Evolutionary conservation across 2,888 invertebrate genomes (phyloP), one percentile per base, ranked within the genome.

Genomic region (Acrobasis consociella): DNA sequence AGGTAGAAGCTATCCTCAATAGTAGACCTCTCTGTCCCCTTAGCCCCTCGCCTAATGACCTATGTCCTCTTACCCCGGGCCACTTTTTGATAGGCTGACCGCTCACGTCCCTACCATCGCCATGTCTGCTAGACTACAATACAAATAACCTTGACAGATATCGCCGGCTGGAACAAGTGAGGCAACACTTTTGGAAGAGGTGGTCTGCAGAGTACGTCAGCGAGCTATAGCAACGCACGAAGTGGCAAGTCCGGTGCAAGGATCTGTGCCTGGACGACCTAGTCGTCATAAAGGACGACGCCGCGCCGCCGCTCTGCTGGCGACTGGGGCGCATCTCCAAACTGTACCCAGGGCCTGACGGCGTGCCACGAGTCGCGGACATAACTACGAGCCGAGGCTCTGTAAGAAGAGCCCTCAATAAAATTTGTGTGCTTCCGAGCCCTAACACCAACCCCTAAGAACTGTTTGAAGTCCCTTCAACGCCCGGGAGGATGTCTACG

Each of bases 281-380:
- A 50, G 64, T 64, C 10, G 50, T 64, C 9, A 60, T 64, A 38
- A 64, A 64, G 46, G 64, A 64, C 2, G 38, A 11, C 11, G 49
- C 60, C 37, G n/a, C 38, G 10, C 64, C 64, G 8, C 60, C 64
- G 16, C 53, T 64, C 11, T 55, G 56, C 49, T 64, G 64, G 60
- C 60, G 64, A 1, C 55, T 64, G 55, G 60, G 13, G 8, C 60
- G 64, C 2, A 37, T 64, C 5, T n/a, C 37, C 39, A 17, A 49
- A 49, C 15, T 64, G 10, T 60, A 60, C 16, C 53, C 59, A 9
- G 59, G 59, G n/a, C 38, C 50, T 16, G 55, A 62, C 10, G 55
- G 55, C n/a, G 42, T 46, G 10, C 3, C 55, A 2, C 53, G 61
- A 37, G 53, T 62, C 1, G 61, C 15, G 3, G 53, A 62, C 13